Evolutionary conservation across 1,140 invertebrate genomes (phyloP).

Genomic region (Rhagoletis zephyria): DNA sequence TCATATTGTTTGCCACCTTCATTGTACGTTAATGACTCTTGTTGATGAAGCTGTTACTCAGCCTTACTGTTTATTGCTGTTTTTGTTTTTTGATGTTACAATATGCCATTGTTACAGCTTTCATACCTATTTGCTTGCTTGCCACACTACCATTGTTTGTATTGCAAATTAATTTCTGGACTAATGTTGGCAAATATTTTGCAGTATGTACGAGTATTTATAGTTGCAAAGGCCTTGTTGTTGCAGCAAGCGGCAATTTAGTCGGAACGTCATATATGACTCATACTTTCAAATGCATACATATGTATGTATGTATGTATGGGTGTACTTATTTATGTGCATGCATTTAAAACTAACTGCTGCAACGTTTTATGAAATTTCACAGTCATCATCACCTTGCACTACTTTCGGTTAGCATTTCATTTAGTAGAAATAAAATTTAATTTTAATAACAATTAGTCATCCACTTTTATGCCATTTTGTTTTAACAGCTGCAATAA

Average conservation of each 20-base stretch:
- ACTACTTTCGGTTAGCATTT: background rate
- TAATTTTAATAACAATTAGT: slow-evolving; percentile 29
- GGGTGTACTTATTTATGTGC: background rate
- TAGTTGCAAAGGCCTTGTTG: background rate
- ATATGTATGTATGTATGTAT: background rate
- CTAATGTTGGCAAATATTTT: background rate
- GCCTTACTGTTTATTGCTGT: slow-evolving; percentile 10
- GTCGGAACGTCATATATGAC: too few species aligned
- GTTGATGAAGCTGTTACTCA: slow-evolving; percentile 44
- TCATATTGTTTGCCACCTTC: slow-evolving; percentile 37
- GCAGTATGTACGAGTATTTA: too few species aligned
- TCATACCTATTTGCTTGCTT: background rate
- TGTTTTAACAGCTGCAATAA: slow-evolving; percentile 16
- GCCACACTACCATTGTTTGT: slow-evolving; percentile 25
- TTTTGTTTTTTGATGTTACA: background rate
- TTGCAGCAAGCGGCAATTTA: background rate
- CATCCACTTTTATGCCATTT: background rate
- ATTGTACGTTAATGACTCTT: slow-evolving; percentile 38
- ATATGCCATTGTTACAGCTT: background rate
- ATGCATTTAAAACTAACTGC: background rate
- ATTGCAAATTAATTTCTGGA: slow-evolving; percentile 37
- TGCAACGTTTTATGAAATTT: slow-evolving; percentile 1
- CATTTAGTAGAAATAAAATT: background rate
- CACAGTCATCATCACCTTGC: background rate
- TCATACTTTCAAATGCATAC: too few species aligned